Conservation (phyloP, 2,888 invertebrate species). For the Lasioglossum calceatum region DNA sequence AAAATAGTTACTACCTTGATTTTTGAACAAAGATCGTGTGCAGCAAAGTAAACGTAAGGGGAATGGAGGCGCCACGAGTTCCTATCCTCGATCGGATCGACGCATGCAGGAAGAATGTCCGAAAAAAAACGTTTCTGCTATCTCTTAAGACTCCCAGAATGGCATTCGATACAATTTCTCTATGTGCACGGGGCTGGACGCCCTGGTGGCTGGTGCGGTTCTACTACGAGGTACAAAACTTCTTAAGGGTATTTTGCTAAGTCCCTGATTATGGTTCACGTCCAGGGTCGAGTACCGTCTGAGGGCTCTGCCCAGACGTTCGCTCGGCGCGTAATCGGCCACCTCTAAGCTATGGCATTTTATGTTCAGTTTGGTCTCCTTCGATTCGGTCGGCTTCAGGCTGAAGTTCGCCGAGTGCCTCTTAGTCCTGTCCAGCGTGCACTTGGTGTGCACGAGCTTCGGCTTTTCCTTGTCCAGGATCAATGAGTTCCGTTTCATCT, state of each 20-base stretch:
- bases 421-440: constrained; percentile 75
- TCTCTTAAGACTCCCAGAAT: constrained; percentile 65
- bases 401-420: constrained; percentile 79
- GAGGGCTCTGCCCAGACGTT: constrained; percentile 64
- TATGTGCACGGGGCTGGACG: constrained; percentile 82
- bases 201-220: constrained; percentile 82
- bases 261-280: constrained; percentile 83
- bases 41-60: not conserved
- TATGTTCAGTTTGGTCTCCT: constrained; percentile 75
- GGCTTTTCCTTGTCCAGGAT: constrained; percentile 75
- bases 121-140: constrained; percentile 23
- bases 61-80: constrained; percentile 7
- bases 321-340: constrained; percentile 71
- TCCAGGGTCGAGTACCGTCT: constrained; percentile 77
- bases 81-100: constrained; percentile 3
- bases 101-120: constrained; percentile 17
- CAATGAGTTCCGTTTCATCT: constrained; percentile 72
- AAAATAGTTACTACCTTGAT: not conserved
- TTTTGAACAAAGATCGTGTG: not conserved
- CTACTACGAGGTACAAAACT: constrained; percentile 79
- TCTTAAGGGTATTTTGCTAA: constrained; percentile 81
- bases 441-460: constrained; percentile 70
- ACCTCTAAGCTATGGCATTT: constrained; percentile 81
- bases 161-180: constrained; percentile 78
- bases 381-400: constrained; percentile 72